These are phyloP conservation scores for Zaprionus kolodkinae DNA, from an alignment of 1,140 invertebrate species.

Conservation along the genomic window DNA sequence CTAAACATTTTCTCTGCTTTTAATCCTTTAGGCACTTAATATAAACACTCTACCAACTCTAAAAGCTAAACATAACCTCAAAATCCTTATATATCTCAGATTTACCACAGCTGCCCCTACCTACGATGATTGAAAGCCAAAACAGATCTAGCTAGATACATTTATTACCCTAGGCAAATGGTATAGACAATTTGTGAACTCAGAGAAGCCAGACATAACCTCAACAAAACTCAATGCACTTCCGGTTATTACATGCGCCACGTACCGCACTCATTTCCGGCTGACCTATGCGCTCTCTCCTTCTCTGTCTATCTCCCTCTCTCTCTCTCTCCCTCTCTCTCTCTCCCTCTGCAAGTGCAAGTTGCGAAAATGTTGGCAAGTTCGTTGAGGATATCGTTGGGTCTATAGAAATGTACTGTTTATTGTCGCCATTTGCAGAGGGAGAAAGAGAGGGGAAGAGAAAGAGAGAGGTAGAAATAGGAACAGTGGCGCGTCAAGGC, in stretches of 20 bases:
- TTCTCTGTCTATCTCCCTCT: background rate
- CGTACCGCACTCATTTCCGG: slow-evolving; percentile 2
- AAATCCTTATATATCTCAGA: background rate
- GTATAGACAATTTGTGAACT: background rate
- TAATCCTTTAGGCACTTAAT: no score
- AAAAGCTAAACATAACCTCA: background rate
- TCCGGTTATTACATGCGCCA: slow-evolving; percentile 4
- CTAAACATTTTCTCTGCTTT: no score
- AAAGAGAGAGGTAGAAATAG: background rate
- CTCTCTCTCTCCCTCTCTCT: background rate
- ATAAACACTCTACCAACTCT: no score
- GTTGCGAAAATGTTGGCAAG: background rate
- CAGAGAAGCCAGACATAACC: background rate
- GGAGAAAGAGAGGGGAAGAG: background rate
- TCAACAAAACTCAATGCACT: slow-evolving; percentile 1
- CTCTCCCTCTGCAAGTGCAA: background rate
- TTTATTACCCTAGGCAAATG: background rate
- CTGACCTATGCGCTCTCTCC: background rate
- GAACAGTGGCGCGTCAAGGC: slow-evolving; percentile 60
- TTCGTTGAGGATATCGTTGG: background rate
- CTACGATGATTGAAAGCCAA: background rate
- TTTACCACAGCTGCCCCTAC: background rate
- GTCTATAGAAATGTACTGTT: slow-evolving; percentile 40
- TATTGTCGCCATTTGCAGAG: slow-evolving; percentile 46
- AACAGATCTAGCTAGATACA: background rate